Evolutionary conservation across 2,888 invertebrate genomes (phyloP), one percentile per base, ranked within the genome.

Genomic region (Diabrotica balteata): DNA sequence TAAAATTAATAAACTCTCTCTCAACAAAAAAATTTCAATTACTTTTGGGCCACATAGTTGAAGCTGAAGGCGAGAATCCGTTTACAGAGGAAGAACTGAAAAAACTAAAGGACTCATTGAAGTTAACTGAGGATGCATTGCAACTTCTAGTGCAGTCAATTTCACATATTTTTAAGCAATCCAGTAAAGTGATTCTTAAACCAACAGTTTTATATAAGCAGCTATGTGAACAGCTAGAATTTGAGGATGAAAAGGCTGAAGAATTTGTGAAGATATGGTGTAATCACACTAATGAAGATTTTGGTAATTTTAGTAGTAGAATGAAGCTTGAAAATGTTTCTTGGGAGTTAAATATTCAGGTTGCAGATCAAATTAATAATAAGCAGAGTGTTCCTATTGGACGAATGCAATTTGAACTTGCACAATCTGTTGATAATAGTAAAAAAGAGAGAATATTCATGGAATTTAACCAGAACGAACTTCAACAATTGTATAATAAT

Each of bases 291-390:
- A 87, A 87, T 72, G 83, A 85, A 7, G 84, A 88, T 70, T 84
- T 88, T 73, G 76, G 76, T 7, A 86, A 87, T 76, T 81, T 88
- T 72, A 81, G 83, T 68, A 80, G 80, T 68, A 82, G 79, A 22
- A 84, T 85, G 76, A 85, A 87, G 76, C 79, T 89, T 46, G 84
- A 87, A 61, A 84, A 86, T 73, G 81, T 88, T 47, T 83, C 85
- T 45, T 89, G 89, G 88, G 86, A 88, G 68, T 75, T 88, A 2
- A 87, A 87, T 77, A 81, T 88, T 32, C 85, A 87, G 77, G 83
- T 85, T 45, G 85, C 86, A 7, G 86, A 86, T 4, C 84, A 85
- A 66, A 80, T 84, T 46, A 83, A 84, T 66, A 82, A 83, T 60
- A 85, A 85, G 66, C 84, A 86, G 71, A 84, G 84, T 50, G 78